Conservation (phyloP, 92 coral and sea anemone genomes). For the Montipora capitata region DNA sequence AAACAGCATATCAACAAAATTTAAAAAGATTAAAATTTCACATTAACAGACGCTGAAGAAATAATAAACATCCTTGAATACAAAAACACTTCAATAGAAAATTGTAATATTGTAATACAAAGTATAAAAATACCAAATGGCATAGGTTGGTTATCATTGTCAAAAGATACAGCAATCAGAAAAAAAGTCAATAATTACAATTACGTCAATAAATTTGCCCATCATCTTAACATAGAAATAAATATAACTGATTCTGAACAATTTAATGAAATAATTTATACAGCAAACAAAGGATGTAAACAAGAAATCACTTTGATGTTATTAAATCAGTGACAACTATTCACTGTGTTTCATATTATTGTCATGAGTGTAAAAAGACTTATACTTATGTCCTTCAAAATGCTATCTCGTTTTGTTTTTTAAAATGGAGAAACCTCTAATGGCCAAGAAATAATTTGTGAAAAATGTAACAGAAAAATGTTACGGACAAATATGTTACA, state of each 20-base stretch:
- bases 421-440: not conserved
- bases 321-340: not conserved
- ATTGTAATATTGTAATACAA: constrained; percentile 12
- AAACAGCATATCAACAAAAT: too few species aligned
- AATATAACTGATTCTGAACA: too few species aligned
- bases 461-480: too few species aligned
- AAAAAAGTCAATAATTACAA: constrained; percentile 35
- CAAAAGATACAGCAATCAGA: constrained; percentile 45
- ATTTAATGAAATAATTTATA: too few species aligned
- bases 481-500: not conserved
- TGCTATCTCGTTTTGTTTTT: not conserved
- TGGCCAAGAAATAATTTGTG: too few species aligned
- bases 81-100: constrained; percentile 1
- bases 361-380: not conserved
- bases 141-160: constrained; percentile 25
- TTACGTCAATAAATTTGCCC: constrained; percentile 22
- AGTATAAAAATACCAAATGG: constrained; percentile 41
- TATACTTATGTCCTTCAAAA: not conserved
- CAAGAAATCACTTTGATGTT: too few species aligned
- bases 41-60: not conserved
- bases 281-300: not conserved
- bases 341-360: not conserved
- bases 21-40: too few species aligned
- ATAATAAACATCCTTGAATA: not conserved
- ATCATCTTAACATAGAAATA: not conserved